Base-by-base conservation (phyloP, 2,113 vertebrate genomes). In the Corydoras sp. region DNA sequence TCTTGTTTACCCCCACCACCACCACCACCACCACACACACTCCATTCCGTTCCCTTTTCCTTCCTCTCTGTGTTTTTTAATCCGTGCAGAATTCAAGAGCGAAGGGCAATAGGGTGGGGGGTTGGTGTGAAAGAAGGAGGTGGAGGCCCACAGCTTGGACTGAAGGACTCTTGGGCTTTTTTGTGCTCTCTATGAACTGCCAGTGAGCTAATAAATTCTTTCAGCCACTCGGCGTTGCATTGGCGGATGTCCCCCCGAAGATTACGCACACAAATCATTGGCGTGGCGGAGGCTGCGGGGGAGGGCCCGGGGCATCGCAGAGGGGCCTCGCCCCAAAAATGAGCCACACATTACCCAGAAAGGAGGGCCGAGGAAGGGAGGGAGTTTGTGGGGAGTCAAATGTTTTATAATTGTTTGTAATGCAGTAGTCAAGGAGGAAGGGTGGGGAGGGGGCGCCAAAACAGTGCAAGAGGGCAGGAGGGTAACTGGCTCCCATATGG, bases 131-230 rank as follows among this genome's bases (percentile, higher is more conserved):
- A 35, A 50, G 65, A 56, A 58, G 60, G 55, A 68, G 64, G 35
- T 56, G 54, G 69, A 30, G 56, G 58, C 54, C 53, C 65, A 43
- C 14, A 24, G 61, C 18, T 32, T 59, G 48, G 86, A 88, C 88
- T 91, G 90, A 91, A 88, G 93, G 90, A 92, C 92, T 88, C 89
- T 90, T 86, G 92, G 89, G 90, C 90, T 90, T 93, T 24, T 68
- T 95, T 94, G 93, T 91, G 86, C 89, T 90, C 92, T 92, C 93
- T 87, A 88, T 85, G 88, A 93, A 94, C 91, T 94, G 90, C 89
- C 88, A 92, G 93, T 91, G 93, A 90, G 91, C 92, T 94, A 92
- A 93, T 97, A 94, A 95, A 97, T 94, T 92, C 90, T 92, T 90
- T 89, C 76, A 88, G 89, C 89, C 90, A 90, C 90, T 96, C 92